Evolutionary conservation across 2,113 vertebrate genomes (phyloP), one percentile per base, ranked within the genome.

Genomic region (Lasiurus cinereus): DNA sequence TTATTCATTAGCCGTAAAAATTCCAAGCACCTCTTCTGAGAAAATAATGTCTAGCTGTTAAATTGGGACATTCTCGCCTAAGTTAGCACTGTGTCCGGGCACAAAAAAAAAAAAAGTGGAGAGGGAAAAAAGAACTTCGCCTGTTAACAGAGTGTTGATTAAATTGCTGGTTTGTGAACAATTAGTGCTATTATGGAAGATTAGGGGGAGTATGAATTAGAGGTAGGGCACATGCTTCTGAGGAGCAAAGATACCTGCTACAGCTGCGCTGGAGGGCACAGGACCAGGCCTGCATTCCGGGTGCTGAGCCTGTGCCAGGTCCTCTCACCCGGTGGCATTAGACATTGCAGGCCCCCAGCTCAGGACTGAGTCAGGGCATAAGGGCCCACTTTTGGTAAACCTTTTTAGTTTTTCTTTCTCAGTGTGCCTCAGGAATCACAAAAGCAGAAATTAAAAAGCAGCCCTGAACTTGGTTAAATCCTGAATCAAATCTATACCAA

Each of bases 1-100:
- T 98, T 98, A 99, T 98, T 99, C 98, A 99, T 99, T 98, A 98
- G 98, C 98, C 98, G 97, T 98, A 98, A 98, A 98, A 98, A 98
- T 98, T 98, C 98, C 98, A 98, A 98, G 98, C 97, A 97, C 95
- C 97, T 98, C 98, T 98, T 98, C 98, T 96, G 97, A 98, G 98
- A 98, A 98, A 98, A 98, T 98, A 98, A 98, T 98, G 98, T 98
- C 98, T 97, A 97, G 96, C 97, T 98, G 98, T 98, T 98, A 98
- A 99, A 98, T 93, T 96, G 97, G 97, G 97, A 98, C 97, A 96
- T 72, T 96, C 95, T 96, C 98, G 95, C 95, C 96, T 96, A 97
- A 97, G 96, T 97, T 97, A 31, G 80, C 90, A 96, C 66, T 94
- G 92, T 98, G 97, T 98, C 97, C 97, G 96, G 97, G 96, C 90